Evolutionary conservation across 2,113 vertebrate species (phyloP).

Genomic region (Bujurquina vittata): DNA sequence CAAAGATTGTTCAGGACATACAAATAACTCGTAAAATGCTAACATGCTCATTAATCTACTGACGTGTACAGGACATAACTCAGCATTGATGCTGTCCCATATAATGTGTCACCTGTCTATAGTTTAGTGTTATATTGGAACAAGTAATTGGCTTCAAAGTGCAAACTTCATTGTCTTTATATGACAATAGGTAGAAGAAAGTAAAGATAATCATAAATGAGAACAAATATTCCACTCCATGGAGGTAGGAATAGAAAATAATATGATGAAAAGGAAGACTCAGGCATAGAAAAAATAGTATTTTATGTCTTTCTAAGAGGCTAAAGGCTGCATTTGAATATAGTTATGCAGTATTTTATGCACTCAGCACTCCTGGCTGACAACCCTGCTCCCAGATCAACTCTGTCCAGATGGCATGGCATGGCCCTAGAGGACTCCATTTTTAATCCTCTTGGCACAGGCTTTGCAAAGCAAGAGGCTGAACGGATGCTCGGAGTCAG

Average conservation of each 20-base stretch:
- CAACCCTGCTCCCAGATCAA: constrained; percentile 71
- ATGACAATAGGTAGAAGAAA: background rate
- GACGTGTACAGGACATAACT: background rate
- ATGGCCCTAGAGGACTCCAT: constrained; percentile 70
- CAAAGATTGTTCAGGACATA: background rate
- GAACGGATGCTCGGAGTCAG: constrained; percentile 74
- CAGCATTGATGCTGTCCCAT: background rate
- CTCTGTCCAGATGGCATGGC: constrained; percentile 77
- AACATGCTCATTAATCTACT: background rate
- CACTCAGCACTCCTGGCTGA: constrained; percentile 64
- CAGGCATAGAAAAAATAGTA: background rate
- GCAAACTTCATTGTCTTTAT: background rate
- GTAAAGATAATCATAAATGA: no score
- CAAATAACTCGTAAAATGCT: background rate
- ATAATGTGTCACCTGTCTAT: background rate
- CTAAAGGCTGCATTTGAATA: constrained; percentile 53
- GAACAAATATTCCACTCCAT: no score
- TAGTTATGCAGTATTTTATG: constrained; percentile 57
- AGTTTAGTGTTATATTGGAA: background rate
- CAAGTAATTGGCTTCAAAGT: background rate
- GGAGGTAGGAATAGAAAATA: no score
- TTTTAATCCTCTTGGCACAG: constrained; percentile 79
- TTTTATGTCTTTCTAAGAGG: constrained; percentile 1
- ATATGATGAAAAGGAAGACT: background rate
- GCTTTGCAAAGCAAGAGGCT: constrained; percentile 69